Evolutionary conservation across 2,888 invertebrate species (phyloP).

Genomic region (Colletes collaris): DNA sequence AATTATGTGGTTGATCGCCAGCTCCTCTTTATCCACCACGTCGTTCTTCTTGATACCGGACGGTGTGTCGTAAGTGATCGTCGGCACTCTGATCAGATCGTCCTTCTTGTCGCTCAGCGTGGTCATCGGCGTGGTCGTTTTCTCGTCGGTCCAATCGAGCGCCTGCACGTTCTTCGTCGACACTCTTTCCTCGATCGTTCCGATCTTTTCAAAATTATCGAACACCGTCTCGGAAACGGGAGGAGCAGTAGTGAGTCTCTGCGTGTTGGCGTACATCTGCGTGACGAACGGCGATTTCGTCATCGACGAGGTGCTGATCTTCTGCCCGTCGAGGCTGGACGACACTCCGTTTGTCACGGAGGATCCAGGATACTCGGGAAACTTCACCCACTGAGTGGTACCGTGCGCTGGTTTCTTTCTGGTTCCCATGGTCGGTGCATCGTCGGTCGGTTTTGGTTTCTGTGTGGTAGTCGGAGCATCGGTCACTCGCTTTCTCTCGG

Average conservation of each 20-base stretch:
- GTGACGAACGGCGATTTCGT: constrained; percentile 59
- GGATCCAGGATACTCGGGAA: constrained; percentile 41
- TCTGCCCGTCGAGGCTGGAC: constrained; percentile 20
- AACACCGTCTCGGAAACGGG: constrained; percentile 16
- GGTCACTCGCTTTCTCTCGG: constrained; percentile 15
- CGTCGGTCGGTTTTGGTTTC: constrained; percentile 28
- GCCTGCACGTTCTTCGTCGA: constrained; percentile 59
- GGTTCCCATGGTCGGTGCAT: constrained; percentile 1
- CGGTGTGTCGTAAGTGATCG: constrained; percentile 77
- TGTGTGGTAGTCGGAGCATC: constrained; percentile 9
- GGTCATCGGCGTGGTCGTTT: constrained; percentile 76
- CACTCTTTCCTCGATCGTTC: constrained; percentile 62
- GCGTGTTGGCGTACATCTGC: constrained; percentile 66
- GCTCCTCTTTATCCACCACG: constrained; percentile 78
- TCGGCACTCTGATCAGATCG: constrained; percentile 81
- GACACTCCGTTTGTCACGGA: constrained; percentile 15
- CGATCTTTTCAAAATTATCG: constrained; percentile 31
- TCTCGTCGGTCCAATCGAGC: constrained; percentile 25
- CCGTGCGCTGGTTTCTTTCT: constrained; percentile 21
- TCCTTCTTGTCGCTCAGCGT: constrained; percentile 64
- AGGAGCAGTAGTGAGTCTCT: constrained; percentile 48
- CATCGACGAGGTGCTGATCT: constrained; percentile 39
- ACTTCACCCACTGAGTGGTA: constrained; percentile 47
- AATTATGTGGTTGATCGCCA: constrained; percentile 83
- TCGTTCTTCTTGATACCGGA: constrained; percentile 79